These are phyloP conservation scores for Chelonia mydas DNA, from an alignment of 2,797 vertebrate species.

Conservation along the genomic window DNA sequence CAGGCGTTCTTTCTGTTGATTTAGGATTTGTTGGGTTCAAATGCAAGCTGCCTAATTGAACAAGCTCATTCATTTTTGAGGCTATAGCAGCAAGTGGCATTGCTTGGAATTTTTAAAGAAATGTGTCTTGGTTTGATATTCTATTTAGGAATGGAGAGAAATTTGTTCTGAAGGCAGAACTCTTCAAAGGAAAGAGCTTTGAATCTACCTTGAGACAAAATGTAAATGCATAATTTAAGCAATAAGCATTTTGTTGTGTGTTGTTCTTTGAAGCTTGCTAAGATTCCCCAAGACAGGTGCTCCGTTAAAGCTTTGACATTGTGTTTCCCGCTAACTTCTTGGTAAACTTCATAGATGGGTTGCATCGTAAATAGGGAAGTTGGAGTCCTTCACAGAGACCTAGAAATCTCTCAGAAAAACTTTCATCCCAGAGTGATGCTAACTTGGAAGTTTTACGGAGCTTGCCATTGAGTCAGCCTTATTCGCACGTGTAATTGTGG, in stretches of 20 bases:
- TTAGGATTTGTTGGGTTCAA: not conserved
- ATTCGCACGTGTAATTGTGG: fast-evolving
- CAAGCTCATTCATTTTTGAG: fast-evolving
- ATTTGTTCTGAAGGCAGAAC: not conserved
- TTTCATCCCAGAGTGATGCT: not conserved
- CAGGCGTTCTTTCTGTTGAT: fast-evolving
- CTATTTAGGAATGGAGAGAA: not conserved
- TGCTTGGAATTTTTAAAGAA: not conserved
- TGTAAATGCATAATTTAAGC: not conserved
- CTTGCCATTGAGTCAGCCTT: not conserved
- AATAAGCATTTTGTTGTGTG: not conserved
- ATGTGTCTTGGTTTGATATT: not conserved
- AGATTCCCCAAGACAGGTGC: not conserved
- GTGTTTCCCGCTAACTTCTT: not conserved
- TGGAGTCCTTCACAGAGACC: not conserved
- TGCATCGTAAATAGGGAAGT: too few relatives aligned
- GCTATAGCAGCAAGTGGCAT: fast-evolving
- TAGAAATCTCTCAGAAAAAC: not conserved
- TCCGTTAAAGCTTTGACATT: not conserved
- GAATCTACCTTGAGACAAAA: not conserved
- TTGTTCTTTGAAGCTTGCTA: not conserved
- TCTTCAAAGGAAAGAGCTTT: not conserved
- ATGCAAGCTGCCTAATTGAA: not conserved
- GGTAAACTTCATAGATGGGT: fast-evolving
- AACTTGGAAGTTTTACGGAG: fast-evolving